phyloP scores from a whole-genome alignment of 23 tunicate genomes.

The Phallusia fumigata region DNA sequence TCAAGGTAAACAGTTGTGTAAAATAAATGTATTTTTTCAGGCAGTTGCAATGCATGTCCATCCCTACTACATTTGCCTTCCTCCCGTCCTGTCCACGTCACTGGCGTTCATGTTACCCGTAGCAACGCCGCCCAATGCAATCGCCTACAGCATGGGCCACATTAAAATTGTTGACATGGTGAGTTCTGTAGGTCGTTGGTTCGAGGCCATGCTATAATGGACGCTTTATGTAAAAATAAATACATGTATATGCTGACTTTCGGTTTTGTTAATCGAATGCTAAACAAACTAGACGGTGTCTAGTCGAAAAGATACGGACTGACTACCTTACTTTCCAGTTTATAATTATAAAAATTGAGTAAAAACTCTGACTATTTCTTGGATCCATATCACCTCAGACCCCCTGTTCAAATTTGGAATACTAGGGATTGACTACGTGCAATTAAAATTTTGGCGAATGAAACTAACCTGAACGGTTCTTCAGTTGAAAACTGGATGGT shows the following conservation, averaged over 20 bases:
- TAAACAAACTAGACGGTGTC: no score
- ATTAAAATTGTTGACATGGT: constrained; percentile 28
- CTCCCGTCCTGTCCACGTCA: not conserved
- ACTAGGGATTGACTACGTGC: no score
- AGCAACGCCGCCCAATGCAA: constrained; percentile 29
- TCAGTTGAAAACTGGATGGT: constrained; percentile 31
- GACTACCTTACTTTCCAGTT: no score
- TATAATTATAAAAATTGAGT: no score
- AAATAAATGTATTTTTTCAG: not conserved
- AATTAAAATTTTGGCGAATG: no score
- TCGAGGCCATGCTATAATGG: not conserved
- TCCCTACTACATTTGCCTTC: constrained; percentile 30
- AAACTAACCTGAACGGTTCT: not conserved
- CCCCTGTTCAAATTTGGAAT: not conserved
- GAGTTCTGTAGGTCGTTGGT: not conserved
- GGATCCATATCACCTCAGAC: no score
- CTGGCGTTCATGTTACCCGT: constrained; percentile 43
- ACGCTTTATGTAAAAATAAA: not conserved
- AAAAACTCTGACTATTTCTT: no score
- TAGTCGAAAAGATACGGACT: no score
- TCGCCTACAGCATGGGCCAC: constrained; percentile 19
- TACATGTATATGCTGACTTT: no score
- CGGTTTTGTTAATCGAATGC: no score
- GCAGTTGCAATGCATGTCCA: constrained; percentile 17
- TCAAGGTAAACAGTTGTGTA: no score